phyloP scores from a whole-genome alignment of 2,797 vertebrate genomes.

The Microcaecilia unicolor region DNA sequence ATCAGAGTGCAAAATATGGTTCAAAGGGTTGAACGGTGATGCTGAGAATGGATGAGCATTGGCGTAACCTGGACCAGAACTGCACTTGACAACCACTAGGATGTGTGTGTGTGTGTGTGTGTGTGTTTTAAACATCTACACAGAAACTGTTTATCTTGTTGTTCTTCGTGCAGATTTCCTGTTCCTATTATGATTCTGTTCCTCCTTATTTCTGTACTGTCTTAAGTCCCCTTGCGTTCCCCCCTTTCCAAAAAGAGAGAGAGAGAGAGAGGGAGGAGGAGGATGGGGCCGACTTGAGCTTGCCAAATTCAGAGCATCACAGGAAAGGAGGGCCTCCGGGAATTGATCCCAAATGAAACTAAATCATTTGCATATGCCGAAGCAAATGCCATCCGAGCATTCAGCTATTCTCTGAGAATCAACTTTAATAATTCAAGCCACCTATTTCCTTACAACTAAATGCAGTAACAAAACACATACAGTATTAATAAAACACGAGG shows the following conservation, averaged over 20 bases:
- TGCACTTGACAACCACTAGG: too few species aligned
- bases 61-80: too few species aligned
- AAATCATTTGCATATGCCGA: slow-evolving; percentile 72
- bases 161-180: too few species aligned
- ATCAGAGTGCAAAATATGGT: too few species aligned
- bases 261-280: background rate
- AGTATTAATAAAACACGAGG: slow-evolving; percentile 28
- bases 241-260: background rate
- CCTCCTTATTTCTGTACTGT: slow-evolving; percentile 21
- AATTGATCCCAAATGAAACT: slow-evolving; percentile 72
- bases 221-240: too few species aligned
- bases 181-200: slow-evolving; percentile 4
- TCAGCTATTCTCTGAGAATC: slow-evolving; percentile 53
- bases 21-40: too few species aligned
- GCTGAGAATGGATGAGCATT: too few species aligned
- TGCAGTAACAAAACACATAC: slow-evolving; percentile 30
- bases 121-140: too few species aligned
- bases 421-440: slow-evolving; percentile 67
- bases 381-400: slow-evolving; percentile 58
- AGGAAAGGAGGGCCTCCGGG: slow-evolving; percentile 60
- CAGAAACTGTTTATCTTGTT: too few species aligned
- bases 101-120: too few species aligned
- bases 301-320: slow-evolving; percentile 65
- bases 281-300: slow-evolving; percentile 26
- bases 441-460: slow-evolving; percentile 52